Evolutionary conservation across 2,113 vertebrate species (phyloP), one percentile per base, ranked within the genome.

Genomic region (Zosterops borbonicus): DNA sequence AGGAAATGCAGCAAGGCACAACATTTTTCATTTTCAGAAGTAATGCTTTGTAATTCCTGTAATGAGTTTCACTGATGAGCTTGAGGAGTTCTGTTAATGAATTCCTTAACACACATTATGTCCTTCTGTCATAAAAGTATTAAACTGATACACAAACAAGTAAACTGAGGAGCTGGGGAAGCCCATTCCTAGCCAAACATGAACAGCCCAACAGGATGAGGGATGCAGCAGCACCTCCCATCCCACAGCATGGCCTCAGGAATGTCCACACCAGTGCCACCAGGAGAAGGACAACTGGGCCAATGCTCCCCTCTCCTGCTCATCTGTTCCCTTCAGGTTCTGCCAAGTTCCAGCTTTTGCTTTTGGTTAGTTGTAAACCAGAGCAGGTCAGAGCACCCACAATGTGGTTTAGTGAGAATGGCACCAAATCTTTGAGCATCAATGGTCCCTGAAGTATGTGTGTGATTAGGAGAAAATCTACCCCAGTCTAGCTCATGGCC

Each of bases 21-120:
- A n/a, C 44, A 41, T 60, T 91, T 62, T 76, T 91, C 37, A 82
- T 88, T 53, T 87, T 83, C 79, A 50, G 25, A n/a, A 83, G 19
- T 69, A 94, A 95, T 77, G 79, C 31, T 83, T 39, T 83, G n/a
- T 65, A 94, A 84, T 90, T 86, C 93, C 56, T 59, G 28, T 83
- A 93, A 92, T 83, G 59, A 11, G 7, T 91, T 95, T 68, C 74
- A 60, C 28, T 87, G 49, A 82, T 64, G 70, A 93, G 39, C 39
- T 80, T 74, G 31, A 88, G 85, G 42, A 80, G n/a, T 58, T 62
- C 55, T 86, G 46, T 28, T 90, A 81, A 86, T 83, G 28, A 94
- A 80, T 88, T 79, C 67, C 53, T 79, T 52, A 87, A 44, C 22
- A 87, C 49, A 25, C 35, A 62, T 62, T n/a, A 50, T 18, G 23